A percentile compares a stretch with the other conserved stretches of the same genome.
Conservation (phyloP, 2,797 vertebrate genomes). For the Propithecus deckenii region DNA sequence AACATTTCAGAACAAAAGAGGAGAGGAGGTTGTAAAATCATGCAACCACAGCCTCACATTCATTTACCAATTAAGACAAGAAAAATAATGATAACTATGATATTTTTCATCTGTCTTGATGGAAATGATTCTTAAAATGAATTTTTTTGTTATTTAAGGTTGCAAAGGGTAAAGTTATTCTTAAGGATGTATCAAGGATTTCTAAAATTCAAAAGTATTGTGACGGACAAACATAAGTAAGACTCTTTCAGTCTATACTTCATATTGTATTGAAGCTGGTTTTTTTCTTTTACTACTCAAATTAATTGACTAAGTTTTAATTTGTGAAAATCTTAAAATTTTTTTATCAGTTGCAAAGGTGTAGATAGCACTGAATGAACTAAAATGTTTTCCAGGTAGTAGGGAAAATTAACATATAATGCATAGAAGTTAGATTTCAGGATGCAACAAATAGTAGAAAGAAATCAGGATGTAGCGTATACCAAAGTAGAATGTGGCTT, state of each 20-base stretch:
- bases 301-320: not conserved
- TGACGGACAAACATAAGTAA: not conserved
- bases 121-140: slow-evolving; percentile 39
- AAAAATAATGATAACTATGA: slow-evolving; percentile 68
- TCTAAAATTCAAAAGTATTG: not conserved
- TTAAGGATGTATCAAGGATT: slow-evolving; percentile 30
- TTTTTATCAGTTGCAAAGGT: not conserved
- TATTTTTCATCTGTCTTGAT: slow-evolving; percentile 73
- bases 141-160: not conserved
- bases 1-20: slow-evolving; percentile 80
- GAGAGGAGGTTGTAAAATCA: slow-evolving; percentile 77
- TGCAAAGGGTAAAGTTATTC: slow-evolving; percentile 11
- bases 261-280: not conserved
- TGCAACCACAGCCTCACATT: slow-evolving; percentile 77
- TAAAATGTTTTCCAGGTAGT: not conserved
- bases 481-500: not conserved
- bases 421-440: not conserved
- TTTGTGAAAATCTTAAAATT: not conserved
- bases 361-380: not conserved
- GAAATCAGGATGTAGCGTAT: not conserved
- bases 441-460: not conserved
- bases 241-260: not conserved
- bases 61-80: slow-evolving; percentile 80
- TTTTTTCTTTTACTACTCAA: not conserved
- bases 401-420: not conserved